Evolutionary conservation across 1,140 invertebrate species (phyloP).

Genomic region (Drosophila nikananu): DNA sequence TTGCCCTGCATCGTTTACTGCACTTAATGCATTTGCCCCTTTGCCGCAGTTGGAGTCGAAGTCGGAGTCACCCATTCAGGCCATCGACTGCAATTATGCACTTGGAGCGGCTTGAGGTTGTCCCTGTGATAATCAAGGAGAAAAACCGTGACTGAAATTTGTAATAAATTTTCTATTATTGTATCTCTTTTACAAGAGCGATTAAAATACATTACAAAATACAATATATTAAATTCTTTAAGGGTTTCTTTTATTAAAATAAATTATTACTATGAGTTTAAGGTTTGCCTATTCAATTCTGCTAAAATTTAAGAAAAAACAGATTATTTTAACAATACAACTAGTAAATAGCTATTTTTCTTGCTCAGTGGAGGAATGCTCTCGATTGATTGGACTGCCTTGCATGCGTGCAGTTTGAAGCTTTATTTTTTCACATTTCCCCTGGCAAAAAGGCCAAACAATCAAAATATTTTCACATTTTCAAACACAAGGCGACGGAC

Average conservation of each 20-base stretch:
- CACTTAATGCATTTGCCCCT: slow-evolving; percentile 62
- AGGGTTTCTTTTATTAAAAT: neutral
- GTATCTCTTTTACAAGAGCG: neutral
- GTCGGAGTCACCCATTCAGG: slow-evolving; percentile 22
- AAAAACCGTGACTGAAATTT: slow-evolving; percentile 5
- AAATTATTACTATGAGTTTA: too few relatives aligned
- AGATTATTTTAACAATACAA: neutral
- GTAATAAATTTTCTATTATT: neutral
- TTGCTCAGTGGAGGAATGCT: slow-evolving; percentile 23
- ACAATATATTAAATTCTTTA: neutral
- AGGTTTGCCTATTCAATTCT: neutral
- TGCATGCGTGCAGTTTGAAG: slow-evolving; percentile 50
- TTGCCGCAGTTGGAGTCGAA: slow-evolving; percentile 22
- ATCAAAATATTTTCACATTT: slow-evolving; percentile 68
- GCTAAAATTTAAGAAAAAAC: neutral
- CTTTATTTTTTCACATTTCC: slow-evolving; percentile 47
- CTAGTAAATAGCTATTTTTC: neutral
- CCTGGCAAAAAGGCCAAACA: slow-evolving; percentile 51
- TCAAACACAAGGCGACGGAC: slow-evolving; percentile 32
- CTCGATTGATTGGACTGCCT: slow-evolving; percentile 64
- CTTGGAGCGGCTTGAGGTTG: slow-evolving; percentile 39
- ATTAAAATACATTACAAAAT: too few relatives aligned
- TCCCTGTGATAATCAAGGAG: neutral
- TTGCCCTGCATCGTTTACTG: slow-evolving; percentile 57
- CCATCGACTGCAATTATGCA: slow-evolving; percentile 67